Evolutionary conservation across 2,888 invertebrate genomes (phyloP).

Genomic region (Ochropleura plecta): DNA sequence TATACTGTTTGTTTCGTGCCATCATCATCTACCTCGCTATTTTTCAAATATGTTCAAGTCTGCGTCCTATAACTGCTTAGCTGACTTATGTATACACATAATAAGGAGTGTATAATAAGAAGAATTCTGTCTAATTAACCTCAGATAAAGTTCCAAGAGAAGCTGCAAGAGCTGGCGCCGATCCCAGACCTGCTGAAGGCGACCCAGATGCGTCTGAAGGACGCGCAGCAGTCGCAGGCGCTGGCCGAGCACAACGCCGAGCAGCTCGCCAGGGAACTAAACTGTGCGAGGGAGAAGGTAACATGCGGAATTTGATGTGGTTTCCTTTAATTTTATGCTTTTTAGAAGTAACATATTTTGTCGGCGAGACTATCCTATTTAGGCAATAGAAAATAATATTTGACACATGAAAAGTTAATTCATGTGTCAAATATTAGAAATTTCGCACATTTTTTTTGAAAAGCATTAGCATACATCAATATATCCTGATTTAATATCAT

Average conservation of each 20-base stretch:
- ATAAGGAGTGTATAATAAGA: not conserved
- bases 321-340: too few relatives aligned
- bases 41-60: not conserved
- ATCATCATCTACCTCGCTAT: not conserved
- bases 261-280: slow-evolving; percentile 92
- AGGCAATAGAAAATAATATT: not conserved
- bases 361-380: not conserved
- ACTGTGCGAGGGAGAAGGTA: slow-evolving; percentile 91
- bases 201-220: slow-evolving; percentile 92
- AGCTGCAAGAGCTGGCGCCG: slow-evolving; percentile 92
- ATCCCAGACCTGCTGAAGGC: slow-evolving; percentile 93
- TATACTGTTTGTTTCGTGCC: not conserved
- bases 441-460: not conserved
- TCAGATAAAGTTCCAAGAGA: slow-evolving; percentile 92
- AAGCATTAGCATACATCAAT: not conserved
- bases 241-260: slow-evolving; percentile 92
- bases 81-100: not conserved
- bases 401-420: not conserved
- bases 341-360: not conserved
- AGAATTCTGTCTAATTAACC: not conserved
- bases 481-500: not conserved
- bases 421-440: too few relatives aligned
- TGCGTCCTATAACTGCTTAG: not conserved
- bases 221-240: slow-evolving; percentile 92
- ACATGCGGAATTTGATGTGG: not conserved